Evolutionary conservation across 2,888 invertebrate species (phyloP).

Genomic region (Sarcophaga variegata): DNA sequence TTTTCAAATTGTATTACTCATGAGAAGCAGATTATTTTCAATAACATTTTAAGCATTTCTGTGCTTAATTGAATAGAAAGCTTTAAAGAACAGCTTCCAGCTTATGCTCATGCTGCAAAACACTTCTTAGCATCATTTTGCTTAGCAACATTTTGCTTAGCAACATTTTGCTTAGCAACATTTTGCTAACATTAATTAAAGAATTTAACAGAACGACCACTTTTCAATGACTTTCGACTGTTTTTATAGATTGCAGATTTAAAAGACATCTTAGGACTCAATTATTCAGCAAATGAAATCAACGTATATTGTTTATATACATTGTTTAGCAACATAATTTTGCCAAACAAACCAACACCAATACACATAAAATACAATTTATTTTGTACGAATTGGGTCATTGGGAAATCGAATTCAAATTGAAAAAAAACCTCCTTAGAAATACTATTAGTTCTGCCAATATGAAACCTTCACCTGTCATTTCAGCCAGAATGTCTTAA

Average conservation of each 20-base stretch:
- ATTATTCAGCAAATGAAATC: background rate
- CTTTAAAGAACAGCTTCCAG: too few species aligned
- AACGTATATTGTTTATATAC: background rate
- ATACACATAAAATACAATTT: slow-evolving; percentile 23
- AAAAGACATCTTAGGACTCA: too few species aligned
- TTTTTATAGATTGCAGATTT: too few species aligned
- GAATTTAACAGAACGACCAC: background rate
- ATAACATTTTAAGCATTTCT: too few species aligned
- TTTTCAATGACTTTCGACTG: too few species aligned
- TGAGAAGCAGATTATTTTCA: too few species aligned
- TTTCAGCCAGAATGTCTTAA: background rate
- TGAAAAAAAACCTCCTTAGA: background rate
- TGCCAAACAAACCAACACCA: slow-evolving; percentile 18
- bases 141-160: background rate
- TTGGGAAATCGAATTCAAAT: slow-evolving; percentile 17
- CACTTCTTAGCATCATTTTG: background rate
- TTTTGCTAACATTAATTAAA: background rate
- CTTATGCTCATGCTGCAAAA: background rate
- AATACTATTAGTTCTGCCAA: slow-evolving; percentile 25
- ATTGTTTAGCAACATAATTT: slow-evolving; percentile 4
- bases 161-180: background rate
- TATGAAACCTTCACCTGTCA: slow-evolving; percentile 35
- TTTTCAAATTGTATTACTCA: too few species aligned
- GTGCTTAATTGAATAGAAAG: too few species aligned
- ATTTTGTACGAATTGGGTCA: slow-evolving; percentile 52